phyloP scores from a whole-genome alignment of 2,113 vertebrate genomes.

The Tachycineta bicolor region DNA sequence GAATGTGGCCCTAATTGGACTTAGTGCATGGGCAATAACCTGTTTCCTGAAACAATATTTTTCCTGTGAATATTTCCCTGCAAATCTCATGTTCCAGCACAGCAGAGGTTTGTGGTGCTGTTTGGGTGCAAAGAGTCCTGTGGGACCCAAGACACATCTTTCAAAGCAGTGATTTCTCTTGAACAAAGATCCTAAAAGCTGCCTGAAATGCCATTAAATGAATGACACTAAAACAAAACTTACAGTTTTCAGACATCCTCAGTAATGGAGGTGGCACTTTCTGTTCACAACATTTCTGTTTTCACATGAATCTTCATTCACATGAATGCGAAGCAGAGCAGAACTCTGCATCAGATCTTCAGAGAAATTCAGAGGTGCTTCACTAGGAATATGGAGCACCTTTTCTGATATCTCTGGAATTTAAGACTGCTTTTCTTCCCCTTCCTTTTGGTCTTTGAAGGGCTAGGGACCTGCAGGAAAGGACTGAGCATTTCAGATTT shows the following conservation, averaged over 20 bases:
- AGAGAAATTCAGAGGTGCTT: background rate
- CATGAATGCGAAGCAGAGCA: rapidly evolving
- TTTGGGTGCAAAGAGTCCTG: background rate
- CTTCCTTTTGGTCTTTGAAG: background rate
- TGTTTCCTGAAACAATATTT: background rate
- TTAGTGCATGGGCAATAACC: background rate
- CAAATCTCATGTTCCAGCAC: background rate
- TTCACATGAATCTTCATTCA: background rate
- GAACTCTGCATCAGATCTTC: background rate
- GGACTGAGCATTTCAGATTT: background rate
- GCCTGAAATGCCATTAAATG: background rate
- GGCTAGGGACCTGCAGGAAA: background rate
- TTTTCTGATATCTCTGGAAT: background rate
- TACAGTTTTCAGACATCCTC: background rate
- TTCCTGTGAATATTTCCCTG: background rate
- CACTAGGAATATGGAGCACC: background rate
- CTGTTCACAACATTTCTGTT: background rate
- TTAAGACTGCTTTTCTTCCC: background rate
- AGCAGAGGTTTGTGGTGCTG: background rate
- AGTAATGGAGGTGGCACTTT: background rate
- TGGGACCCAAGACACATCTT: background rate
- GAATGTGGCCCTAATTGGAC: background rate
- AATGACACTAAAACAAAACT: background rate
- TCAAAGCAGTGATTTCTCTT: background rate
- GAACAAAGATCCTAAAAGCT: background rate